phyloP scores from a whole-genome alignment of 2,888 invertebrate species.

The Lagria hirta region DNA sequence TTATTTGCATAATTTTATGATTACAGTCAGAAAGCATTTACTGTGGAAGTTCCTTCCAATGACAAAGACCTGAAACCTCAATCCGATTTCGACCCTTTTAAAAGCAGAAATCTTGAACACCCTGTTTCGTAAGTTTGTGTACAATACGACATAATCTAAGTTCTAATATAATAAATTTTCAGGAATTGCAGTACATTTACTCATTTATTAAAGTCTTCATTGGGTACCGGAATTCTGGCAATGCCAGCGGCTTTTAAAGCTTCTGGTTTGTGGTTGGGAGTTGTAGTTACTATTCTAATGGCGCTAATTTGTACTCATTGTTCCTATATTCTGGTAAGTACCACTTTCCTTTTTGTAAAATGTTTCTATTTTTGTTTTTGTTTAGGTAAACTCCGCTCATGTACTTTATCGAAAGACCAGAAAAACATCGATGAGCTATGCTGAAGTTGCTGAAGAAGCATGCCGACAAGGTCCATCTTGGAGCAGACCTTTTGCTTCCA shows the following conservation, averaged over 20 bases:
- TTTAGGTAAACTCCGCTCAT: constrained; percentile 80
- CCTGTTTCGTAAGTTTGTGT: constrained; percentile 87
- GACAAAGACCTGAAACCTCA: constrained; percentile 60
- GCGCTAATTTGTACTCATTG: constrained; percentile 93
- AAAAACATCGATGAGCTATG: constrained; percentile 77
- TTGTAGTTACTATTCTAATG: constrained; percentile 80
- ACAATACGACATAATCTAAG: constrained; percentile 64
- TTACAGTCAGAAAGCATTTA: too few species aligned
- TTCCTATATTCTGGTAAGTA: constrained; percentile 81
- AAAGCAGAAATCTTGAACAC: constrained; percentile 68
- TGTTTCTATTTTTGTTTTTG: too few species aligned
- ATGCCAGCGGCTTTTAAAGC: constrained; percentile 94
- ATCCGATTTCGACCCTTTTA: constrained; percentile 72
- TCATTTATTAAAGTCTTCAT: constrained; percentile 90
- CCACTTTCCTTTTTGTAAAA: too few species aligned
- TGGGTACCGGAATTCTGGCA: constrained; percentile 93
- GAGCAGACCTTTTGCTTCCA: constrained; percentile 62
- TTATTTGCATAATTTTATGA: background rate
- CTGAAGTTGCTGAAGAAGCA: constrained; percentile 81
- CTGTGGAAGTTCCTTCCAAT: constrained; percentile 41
- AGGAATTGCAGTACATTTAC: constrained; percentile 82
- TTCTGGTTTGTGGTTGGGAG: constrained; percentile 82
- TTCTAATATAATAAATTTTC: constrained; percentile 25
- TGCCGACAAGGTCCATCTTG: constrained; percentile 76
- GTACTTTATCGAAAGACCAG: constrained; percentile 72